A percentile compares a stretch with the other conserved stretches of the same genome.
phyloP scores from a whole-genome alignment of 2,113 vertebrate species.

The Ageneiosus marmoratus region DNA sequence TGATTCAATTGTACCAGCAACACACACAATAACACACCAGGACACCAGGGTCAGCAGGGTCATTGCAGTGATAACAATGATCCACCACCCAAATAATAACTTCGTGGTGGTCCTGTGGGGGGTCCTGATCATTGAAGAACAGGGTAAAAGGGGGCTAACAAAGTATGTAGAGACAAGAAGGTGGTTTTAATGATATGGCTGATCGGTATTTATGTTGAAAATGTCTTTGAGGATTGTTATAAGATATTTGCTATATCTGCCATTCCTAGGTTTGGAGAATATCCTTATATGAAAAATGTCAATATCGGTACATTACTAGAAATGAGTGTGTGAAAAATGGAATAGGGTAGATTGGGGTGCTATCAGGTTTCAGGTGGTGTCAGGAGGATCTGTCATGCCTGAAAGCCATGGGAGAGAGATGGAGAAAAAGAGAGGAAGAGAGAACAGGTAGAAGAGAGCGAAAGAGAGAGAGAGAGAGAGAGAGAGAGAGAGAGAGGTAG shows the following conservation, averaged over 20 bases:
- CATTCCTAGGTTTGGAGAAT: background rate
- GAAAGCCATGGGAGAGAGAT: background rate
- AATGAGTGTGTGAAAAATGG: background rate
- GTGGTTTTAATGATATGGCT: too few relatives aligned
- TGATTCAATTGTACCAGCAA: too few relatives aligned
- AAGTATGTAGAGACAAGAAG: too few relatives aligned
- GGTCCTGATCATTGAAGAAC: too few relatives aligned
- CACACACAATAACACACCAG: too few relatives aligned
- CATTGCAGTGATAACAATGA: too few relatives aligned
- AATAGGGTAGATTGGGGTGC: background rate
- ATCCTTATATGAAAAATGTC: background rate
- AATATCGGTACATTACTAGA: background rate
- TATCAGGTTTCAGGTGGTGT: constrained; percentile 25
- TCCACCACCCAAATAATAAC: too few relatives aligned
- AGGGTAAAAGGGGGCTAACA: too few relatives aligned
- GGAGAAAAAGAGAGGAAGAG: background rate
- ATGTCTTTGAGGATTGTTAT: background rate
- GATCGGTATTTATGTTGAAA: too few relatives aligned
- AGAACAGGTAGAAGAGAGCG: background rate
- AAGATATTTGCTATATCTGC: background rate
- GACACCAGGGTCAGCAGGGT: too few relatives aligned
- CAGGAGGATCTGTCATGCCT: constrained; percentile 28
- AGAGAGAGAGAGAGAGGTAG: constrained; percentile 31
- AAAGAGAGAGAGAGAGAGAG: constrained; percentile 21
- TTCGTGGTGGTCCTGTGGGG: too few relatives aligned